These are phyloP conservation scores for Tetramorium simillimum DNA, from an alignment of 1,140 invertebrate species.

Conservation along the genomic window DNA sequence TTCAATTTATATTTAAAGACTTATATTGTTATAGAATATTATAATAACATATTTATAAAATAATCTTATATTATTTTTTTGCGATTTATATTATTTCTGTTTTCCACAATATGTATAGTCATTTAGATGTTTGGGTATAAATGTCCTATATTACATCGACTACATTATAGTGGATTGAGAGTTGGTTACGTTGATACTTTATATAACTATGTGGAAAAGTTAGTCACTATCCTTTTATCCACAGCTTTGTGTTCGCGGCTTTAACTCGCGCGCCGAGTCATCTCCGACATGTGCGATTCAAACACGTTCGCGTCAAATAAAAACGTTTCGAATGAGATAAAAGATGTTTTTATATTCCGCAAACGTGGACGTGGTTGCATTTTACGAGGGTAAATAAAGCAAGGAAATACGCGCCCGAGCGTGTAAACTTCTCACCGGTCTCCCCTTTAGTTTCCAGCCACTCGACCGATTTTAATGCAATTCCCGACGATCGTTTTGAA, in stretches of 20 bases:
- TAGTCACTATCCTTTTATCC: constrained; percentile 36
- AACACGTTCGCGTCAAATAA: constrained; percentile 45
- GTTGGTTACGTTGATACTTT: neutral
- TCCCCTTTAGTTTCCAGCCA: constrained; percentile 31
- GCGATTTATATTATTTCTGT: neutral
- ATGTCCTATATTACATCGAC: neutral
- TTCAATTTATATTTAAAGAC: neutral
- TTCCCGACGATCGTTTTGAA: constrained; percentile 30
- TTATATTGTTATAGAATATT: neutral
- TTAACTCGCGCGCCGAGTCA: constrained; percentile 38
- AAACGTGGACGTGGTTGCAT: constrained; percentile 32
- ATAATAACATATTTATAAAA: neutral
- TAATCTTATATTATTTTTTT: neutral
- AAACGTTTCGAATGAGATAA: constrained; percentile 50
- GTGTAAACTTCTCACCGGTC: constrained; percentile 41
- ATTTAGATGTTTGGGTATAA: neutral
- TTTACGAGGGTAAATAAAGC: constrained; percentile 59
- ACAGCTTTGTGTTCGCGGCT: constrained; percentile 3
- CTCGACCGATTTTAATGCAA: constrained; percentile 50
- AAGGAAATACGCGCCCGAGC: constrained; percentile 28
- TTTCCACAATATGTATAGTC: neutral
- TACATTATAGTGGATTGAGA: neutral
- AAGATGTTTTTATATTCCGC: constrained; percentile 56
- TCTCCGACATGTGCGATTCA: constrained; percentile 42
- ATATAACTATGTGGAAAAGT: constrained; percentile 23